Evolutionary conservation across 2,797 vertebrate genomes (phyloP), one percentile per base, ranked within the genome.

Genomic region (Brotula barbata): DNA sequence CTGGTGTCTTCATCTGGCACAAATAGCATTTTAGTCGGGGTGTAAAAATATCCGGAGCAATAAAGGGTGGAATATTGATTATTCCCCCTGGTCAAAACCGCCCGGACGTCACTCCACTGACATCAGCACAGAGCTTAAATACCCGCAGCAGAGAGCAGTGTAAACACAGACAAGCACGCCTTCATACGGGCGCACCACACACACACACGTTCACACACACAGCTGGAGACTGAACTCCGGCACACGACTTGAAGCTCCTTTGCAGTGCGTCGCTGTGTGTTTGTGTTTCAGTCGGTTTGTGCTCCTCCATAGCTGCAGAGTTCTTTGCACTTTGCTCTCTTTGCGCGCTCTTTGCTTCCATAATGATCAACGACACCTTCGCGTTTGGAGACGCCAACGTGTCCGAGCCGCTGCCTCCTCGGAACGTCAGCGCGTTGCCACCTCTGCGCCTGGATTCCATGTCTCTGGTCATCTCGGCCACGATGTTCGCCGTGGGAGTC

Each of bases 401-500:
- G n/a, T 89, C 89, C 7, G 87, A 81, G 55, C 57, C 67, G 28
- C 71, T 77, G 28, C 50, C 19, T 22, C 52, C 55, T 82, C 49
- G 47, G 39, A 87, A 85, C 69, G 73, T 71, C 23, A 86, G 67
- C 15, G 53, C 46, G 15, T 80, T 82, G 36, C 80, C 81, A 12
- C 51, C 78, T 13, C 80, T 92, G 12, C 64, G 53, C 1, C 86
- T 93, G 41, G 87, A 91, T 63, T 88, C 80, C 56, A 84, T 66
- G 39, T 90, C 91, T 14, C 81, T 93, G 81, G 83, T 89, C 64
- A 91, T 68, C 15, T 92, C 92, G 0, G 89, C 92, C 62, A 89
- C 89, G 0, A 93, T 93, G 92, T 93, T 93, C 53, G 82, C 86
- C 0, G 85, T 93, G 17, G 92, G 92, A 4, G 91, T 93, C 19